Conservation (phyloP, 2,888 invertebrate genomes). For the Drosophila eohydei region DNA sequence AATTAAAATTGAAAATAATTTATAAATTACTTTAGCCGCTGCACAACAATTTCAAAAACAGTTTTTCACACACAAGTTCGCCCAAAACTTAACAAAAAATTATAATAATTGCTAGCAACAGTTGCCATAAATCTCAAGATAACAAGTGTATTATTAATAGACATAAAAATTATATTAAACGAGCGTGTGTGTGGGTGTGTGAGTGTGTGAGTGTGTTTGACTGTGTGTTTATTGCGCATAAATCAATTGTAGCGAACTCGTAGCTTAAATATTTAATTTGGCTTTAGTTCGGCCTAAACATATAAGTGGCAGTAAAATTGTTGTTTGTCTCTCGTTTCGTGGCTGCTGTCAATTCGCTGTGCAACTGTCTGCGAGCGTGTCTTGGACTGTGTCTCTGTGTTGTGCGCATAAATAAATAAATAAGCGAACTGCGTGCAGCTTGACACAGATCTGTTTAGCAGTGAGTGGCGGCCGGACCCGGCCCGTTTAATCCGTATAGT, state of each 20-base stretch:
- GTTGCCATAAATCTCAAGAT: slow-evolving; percentile 23
- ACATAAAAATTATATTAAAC: slow-evolving; percentile 1
- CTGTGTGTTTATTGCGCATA: slow-evolving; percentile 41
- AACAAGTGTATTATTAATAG: slow-evolving; percentile 30
- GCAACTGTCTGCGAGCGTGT: neutral
- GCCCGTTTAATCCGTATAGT: slow-evolving; percentile 12
- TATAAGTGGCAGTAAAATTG: slow-evolving; percentile 68
- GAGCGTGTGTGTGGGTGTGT: neutral
- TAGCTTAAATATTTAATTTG: slow-evolving; percentile 75
- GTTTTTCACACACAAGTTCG: slow-evolving; percentile 4
- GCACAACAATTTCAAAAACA: slow-evolving; percentile 15
- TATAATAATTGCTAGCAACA: slow-evolving; percentile 7
- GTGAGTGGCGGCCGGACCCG: slow-evolving; percentile 15
- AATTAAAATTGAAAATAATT: neutral
- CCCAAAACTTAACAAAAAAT: neutral
- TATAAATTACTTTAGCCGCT: slow-evolving; percentile 5
- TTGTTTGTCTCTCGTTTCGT: neutral
- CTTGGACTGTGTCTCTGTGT: neutral
- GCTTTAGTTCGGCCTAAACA: slow-evolving; percentile 47
- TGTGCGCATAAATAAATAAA: slow-evolving; percentile 55
- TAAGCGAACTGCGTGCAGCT: slow-evolving; percentile 39
- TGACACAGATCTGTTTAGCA: slow-evolving; percentile 34
- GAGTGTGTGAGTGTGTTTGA: neutral
- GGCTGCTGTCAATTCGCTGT: slow-evolving; percentile 2
- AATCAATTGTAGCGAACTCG: slow-evolving; percentile 63